Evolutionary conservation across 2,888 invertebrate species (phyloP).

Genomic region (Notocelia uddmanniana): DNA sequence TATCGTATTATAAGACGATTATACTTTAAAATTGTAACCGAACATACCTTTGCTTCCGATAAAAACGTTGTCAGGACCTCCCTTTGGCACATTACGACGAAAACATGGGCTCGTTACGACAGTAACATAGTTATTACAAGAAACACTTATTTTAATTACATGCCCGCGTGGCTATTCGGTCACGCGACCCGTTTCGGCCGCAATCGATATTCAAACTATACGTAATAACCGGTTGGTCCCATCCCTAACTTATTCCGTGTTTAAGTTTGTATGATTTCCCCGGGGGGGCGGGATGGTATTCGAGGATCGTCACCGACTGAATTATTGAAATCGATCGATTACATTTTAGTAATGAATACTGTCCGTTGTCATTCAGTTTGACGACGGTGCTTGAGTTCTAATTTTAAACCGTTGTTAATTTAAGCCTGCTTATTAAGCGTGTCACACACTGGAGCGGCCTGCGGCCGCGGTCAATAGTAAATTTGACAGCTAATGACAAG

Average conservation of each 20-base stretch:
- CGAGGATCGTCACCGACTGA: conserved; percentile 70
- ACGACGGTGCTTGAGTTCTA: background rate
- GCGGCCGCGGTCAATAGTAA: no score
- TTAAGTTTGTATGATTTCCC: conserved; percentile 82
- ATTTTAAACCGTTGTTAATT: background rate
- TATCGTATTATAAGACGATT: background rate
- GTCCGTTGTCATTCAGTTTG: conserved; percentile 15
- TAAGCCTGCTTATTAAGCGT: no score
- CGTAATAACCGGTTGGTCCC: conserved; percentile 60
- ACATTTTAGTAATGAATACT: conserved; percentile 33
- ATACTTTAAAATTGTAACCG: background rate
- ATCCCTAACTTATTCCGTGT: conserved; percentile 66
- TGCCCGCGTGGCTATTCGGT: conserved; percentile 35
- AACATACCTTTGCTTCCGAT: background rate
- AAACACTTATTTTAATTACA: conserved; percentile 46
- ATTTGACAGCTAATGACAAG: no score
- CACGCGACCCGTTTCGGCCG: conserved; percentile 48
- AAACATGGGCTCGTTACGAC: conserved; percentile 35
- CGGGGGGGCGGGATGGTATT: conserved; percentile 69
- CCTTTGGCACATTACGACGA: conserved; percentile 15
- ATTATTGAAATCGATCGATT: conserved; percentile 66
- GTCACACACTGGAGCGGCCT: no score
- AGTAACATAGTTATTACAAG: conserved; percentile 38
- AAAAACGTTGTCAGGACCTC: background rate
- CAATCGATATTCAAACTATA: conserved; percentile 46